Conservation (phyloP, 2,888 invertebrate genomes). For the Archips xylosteana region DNA sequence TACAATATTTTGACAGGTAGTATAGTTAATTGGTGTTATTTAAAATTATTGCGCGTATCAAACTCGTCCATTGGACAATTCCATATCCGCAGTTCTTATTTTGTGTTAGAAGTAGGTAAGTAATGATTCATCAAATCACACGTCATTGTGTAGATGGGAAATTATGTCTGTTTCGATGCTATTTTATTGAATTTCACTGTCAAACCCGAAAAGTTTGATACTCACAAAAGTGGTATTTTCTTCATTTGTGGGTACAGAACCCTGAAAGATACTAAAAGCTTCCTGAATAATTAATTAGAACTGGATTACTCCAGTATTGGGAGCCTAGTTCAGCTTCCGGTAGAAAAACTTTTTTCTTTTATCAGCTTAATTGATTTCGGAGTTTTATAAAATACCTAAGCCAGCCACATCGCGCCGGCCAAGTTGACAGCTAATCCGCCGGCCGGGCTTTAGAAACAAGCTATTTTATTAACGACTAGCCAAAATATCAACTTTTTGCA, state of each 20-base stretch:
- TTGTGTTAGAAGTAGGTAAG: too few relatives aligned
- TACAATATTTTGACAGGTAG: neutral
- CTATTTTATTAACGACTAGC: conserved; percentile 41
- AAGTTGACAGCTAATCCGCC: conserved; percentile 39
- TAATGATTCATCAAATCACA: neutral
- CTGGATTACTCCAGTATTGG: conserved; percentile 15
- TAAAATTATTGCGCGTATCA: neutral
- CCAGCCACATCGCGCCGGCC: conserved; percentile 30
- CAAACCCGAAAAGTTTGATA: neutral
- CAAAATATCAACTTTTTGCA: conserved; percentile 34
- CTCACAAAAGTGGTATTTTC: neutral
- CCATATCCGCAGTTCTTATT: neutral
- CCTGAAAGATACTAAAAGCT: neutral
- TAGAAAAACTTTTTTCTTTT: conserved; percentile 36
- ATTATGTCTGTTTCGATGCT: too few relatives aligned
- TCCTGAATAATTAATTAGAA: conserved; percentile 25
- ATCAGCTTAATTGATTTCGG: conserved; percentile 40
- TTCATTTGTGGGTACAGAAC: neutral
- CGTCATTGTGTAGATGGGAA: neutral
- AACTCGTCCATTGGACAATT: neutral
- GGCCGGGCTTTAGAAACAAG: conserved; percentile 30
- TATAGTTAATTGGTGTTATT: neutral
- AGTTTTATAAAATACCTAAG: conserved; percentile 40
- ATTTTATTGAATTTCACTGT: neutral
- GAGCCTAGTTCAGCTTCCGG: conserved; percentile 10